Evolutionary conservation across 2,797 vertebrate species (phyloP), one percentile per base, ranked within the genome.

Genomic region (Syndactyla subalaris): DNA sequence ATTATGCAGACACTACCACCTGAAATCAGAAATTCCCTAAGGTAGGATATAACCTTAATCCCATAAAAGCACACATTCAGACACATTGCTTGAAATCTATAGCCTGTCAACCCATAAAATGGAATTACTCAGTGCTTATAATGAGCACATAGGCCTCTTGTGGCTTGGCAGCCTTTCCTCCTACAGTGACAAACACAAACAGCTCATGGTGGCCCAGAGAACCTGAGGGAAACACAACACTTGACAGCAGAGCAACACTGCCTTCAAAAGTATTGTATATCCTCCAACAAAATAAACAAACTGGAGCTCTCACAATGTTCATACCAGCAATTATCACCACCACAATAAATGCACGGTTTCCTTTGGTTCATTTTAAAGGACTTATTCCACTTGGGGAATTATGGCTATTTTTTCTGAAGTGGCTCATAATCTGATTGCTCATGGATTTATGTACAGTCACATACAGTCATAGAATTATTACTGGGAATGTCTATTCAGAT

Each of bases 131-230:
- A 46, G 73, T 59, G 71, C 7, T 90, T 66, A 24, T n/a, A 92
- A 88, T 76, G 43, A 54, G 38, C 70, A 71, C 0, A 0, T 3
- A 67, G 46, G 41, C 32, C 58, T 81, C 52, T 27, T 81, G 52
- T 58, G 79, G 66, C 70, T 93, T 94, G 95, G 89, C 79, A 92
- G 70, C 23, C 70, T 93, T 90, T 74, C 74, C 65, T 71, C 51
- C 70, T 57, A 45, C 80, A 17, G 22, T 68, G 85, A 52, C 94
- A 89, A 63, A 82, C 26, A 34, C 10, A 59, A 85, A 15, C 34
- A 83, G 88, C 82, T 76, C 57, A 92, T 23, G 46, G 49, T 74
- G 81, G 66, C 27, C 88, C 81, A 29, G 36, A 72, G 57, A 97
- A 78, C 82, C 92, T 82, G 1, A 72, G 52, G 59, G 75, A 78